Conservation (phyloP, 2,888 invertebrate genomes). For the Priapulus caudatus region DNA sequence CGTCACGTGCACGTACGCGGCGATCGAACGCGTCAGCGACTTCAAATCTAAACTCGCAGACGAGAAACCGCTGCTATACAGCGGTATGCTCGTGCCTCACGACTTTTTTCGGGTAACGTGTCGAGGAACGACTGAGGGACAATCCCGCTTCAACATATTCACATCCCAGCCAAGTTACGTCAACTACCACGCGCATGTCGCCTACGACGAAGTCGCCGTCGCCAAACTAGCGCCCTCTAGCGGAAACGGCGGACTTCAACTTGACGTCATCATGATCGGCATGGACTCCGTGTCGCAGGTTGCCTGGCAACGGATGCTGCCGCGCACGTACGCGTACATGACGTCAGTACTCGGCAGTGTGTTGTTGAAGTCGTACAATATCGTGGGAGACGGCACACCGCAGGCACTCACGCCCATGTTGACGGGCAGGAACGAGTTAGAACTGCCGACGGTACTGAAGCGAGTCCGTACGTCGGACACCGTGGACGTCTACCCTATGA, state of each 20-base stretch:
- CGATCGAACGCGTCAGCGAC: not conserved
- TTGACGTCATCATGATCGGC: conserved; percentile 70
- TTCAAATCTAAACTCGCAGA: not conserved
- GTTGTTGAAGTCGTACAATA: conserved; percentile 50
- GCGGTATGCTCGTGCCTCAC: not conserved
- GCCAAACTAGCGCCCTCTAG: no score
- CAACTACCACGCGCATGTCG: conserved; percentile 3
- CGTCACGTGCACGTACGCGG: not conserved
- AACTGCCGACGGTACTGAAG: conserved; percentile 70
- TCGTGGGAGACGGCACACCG: conserved; percentile 41
- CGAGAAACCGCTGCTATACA: not conserved
- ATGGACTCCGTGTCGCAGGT: conserved; percentile 77
- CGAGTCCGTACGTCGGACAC: conserved; percentile 48
- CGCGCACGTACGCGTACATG: conserved; percentile 58
- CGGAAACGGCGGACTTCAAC: conserved; percentile 35
- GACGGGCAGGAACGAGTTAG: conserved; percentile 65
- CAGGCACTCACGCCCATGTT: conserved; percentile 69
- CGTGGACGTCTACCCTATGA: conserved; percentile 67
- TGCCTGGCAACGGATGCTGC: conserved; percentile 63
- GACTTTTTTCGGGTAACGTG: not conserved
- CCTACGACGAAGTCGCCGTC: no score
- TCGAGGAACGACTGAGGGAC: not conserved
- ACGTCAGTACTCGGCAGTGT: conserved; percentile 49
- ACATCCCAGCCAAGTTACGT: not conserved
- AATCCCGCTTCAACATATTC: not conserved